Base-by-base conservation (phyloP, 2,113 vertebrate genomes). In the Perca fluviatilis region DNA sequence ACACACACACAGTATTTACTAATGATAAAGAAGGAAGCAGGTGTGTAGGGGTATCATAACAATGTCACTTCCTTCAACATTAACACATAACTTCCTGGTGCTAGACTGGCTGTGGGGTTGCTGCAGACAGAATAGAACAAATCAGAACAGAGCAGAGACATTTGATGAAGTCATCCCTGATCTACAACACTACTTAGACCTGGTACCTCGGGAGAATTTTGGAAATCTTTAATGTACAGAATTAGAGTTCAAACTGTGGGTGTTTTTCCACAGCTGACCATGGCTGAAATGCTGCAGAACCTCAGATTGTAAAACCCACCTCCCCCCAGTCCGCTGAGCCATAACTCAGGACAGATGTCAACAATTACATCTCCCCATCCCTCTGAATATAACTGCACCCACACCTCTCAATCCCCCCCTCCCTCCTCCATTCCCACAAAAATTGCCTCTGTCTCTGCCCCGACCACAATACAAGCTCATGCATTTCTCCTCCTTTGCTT, bases 291-390 rank as follows among this genome's bases (percentile, higher is more conserved):
- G 57, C 82, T 78, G 78, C 61, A 83, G 54, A 58, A 53, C 36
- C 66, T 76, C 61, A 74, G 51, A 57, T 16, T 75, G 58, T 75
- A 54, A 83, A 74, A 70, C 74, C 58, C 79, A 79, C 64, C 77
- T 80, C 86, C 63, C 57, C 43, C 49, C 36, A 64, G 61, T 79
- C 75, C 25, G 2, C 71, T 70, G 36, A 75, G 63, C 70, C 43
- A 21, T 85, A 91, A 92, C 81, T 86, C 74, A 78, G 75, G 86
- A 93, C 95, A 95, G 88, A 94, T 94, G 93, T 94, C 86, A 91
- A 86, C 87, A 83, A 92, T 91, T 93, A 89, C 79, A 84, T 89
- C 74, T 80, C 68, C 72, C 57, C 74, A 71, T 89, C 62, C 80
- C 88, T 73, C 73, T 63, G 68, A 82, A 73, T 57, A 74, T 11